Evolutionary conservation across 35 echinoderm and acorn worm species (phyloP).

Genomic region (Diadema setosum): DNA sequence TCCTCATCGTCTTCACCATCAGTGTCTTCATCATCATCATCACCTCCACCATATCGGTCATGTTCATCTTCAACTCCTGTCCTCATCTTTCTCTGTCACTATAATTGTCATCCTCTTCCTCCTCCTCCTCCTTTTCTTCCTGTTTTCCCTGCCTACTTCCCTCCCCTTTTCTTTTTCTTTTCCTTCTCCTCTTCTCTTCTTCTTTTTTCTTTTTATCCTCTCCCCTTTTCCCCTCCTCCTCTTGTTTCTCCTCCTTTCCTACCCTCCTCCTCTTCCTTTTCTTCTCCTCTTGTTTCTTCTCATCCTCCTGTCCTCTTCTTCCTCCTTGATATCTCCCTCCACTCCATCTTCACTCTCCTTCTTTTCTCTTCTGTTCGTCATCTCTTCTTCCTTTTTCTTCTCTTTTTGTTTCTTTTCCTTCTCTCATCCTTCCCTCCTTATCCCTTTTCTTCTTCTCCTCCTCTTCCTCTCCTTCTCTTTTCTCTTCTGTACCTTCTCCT

Average conservation of each 20-base stretch:
- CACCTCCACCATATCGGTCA: no score
- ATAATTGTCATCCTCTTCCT: no score
- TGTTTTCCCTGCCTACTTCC: background rate
- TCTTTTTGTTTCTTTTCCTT: background rate
- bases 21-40: no score
- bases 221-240: background rate
- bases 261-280: background rate
- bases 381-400: background rate
- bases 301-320: background rate
- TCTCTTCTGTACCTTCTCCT: background rate
- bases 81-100: no score
- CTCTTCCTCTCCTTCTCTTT: background rate
- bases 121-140: background rate
- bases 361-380: background rate
- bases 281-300: background rate
- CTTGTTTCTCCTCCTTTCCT: background rate
- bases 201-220: background rate
- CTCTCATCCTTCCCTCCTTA: background rate
- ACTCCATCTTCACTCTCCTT: background rate
- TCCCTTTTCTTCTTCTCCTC: background rate
- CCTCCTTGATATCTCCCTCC: background rate
- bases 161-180: background rate
- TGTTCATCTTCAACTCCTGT: no score
- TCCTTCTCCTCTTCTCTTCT: background rate
- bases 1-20: no score